Evolutionary conservation across 2,797 vertebrate species (phyloP), one percentile per base, ranked within the genome.

Genomic region (Emys orbicularis): DNA sequence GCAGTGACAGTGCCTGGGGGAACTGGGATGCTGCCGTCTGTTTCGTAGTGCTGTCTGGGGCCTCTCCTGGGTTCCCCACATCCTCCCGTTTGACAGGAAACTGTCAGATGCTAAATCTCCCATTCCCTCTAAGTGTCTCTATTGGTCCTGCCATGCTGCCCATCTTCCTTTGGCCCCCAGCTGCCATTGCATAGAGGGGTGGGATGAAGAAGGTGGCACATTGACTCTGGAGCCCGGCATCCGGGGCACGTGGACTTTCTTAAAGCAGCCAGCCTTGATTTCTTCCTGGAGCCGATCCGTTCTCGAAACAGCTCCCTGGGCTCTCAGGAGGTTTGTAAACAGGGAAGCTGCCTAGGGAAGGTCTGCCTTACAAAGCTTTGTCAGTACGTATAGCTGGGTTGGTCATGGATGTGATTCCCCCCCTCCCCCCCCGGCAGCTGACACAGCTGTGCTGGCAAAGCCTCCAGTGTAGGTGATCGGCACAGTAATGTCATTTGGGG

Each of bases 341-440:
- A n/a, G 34, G 34, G 15, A n/a, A 37, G 65, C 34, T 5, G 9
- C 65, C 65, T 21, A n/a, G 34, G 65, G 65, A 68, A 68, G 18
- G 4, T 11, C 18, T 19, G 65, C 31, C 3, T 11, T 21, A 68
- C 18, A 18, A 65, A n/a, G 61, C 61, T 65, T n/a, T 65, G 61
- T 65, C 4, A 4, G 31, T 47, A 47, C 47, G 8, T 18, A 37
- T 5, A 37, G n/a, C 65, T 21, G 34, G 21, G 65, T 23, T 5
- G 18, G 19, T 68, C n/a, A 37, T 3, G 19, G n/a, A 37, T 68
- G 65, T 21, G n/a, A 68, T 12, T 5, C 27, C 12, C 57, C 2
- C 3, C 12, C 12, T 0, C 2, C 13, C 12, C 13, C 57, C 27
- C 12, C 4, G 11, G 27, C 6, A 54, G 59, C 12, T 61, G 59